Conservation (phyloP, 64 coral and sea anemone species). For the Hydrozoanthus tunicans region DNA sequence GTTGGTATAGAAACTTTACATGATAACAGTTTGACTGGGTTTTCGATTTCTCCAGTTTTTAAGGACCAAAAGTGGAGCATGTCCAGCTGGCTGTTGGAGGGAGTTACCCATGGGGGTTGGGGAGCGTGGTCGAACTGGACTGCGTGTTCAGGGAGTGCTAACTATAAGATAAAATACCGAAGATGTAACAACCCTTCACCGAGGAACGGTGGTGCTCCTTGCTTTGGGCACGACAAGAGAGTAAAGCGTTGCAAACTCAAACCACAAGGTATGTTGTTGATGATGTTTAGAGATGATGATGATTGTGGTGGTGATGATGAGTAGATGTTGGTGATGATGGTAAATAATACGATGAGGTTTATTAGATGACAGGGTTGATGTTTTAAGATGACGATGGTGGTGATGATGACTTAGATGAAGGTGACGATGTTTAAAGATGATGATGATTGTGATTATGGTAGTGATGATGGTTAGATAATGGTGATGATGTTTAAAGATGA, state of each 20-base stretch:
- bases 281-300: background rate
- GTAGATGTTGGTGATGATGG: background rate
- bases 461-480: background rate
- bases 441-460: background rate
- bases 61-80: slow-evolving; percentile 9
- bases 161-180: background rate
- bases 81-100: slow-evolving; percentile 14
- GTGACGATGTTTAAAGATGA: background rate
- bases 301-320: background rate
- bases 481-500: background rate
- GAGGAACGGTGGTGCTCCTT: slow-evolving; percentile 19
- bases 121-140: slow-evolving; percentile 46
- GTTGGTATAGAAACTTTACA: too few relatives aligned
- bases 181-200: slow-evolving; percentile 14
- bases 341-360: too few relatives aligned
- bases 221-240: slow-evolving; percentile 16
- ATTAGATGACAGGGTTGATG: background rate
- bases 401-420: background rate
- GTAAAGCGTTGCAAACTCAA: background rate
- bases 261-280: background rate
- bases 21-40: background rate
- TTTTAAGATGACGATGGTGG: background rate
- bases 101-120: slow-evolving; percentile 32
- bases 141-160: background rate
- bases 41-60: background rate